Conservation (phyloP, 2,888 invertebrate species). For the Helicoverpa assulta region DNA sequence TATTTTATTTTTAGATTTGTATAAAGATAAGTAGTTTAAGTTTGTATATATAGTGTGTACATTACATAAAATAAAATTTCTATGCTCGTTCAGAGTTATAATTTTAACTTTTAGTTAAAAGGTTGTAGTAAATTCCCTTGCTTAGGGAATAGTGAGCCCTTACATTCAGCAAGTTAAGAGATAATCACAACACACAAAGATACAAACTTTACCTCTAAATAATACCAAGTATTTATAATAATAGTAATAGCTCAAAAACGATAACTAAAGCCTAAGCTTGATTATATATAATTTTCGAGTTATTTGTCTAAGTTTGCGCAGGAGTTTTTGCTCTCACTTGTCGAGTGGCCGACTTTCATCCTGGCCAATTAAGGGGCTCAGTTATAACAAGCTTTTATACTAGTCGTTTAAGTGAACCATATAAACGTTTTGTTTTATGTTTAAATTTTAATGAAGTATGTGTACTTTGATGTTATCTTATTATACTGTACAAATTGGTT, state of each 20-base stretch:
- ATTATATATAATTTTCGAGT: conserved; percentile 30
- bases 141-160: too few relatives aligned
- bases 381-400: conserved; percentile 51
- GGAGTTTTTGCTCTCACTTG: conserved; percentile 55
- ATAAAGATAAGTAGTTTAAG: too few relatives aligned
- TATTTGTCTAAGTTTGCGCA: conserved; percentile 41
- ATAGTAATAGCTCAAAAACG: neutral
- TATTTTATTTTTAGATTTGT: too few relatives aligned
- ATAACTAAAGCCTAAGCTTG: neutral
- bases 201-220: too few relatives aligned
- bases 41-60: too few relatives aligned
- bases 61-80: too few relatives aligned
- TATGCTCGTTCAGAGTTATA: too few relatives aligned
- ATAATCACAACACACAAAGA: too few relatives aligned
- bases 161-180: too few relatives aligned
- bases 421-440: conserved; percentile 58
- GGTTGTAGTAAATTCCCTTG: too few relatives aligned
- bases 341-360: conserved; percentile 43
- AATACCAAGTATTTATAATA: neutral
- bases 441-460: conserved; percentile 31
- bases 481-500: neutral
- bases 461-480: conserved; percentile 22
- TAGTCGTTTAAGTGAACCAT: conserved; percentile 32
- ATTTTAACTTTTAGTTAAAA: too few relatives aligned
- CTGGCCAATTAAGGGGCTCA: conserved; percentile 51